Percentiles rank a stretch among this genome's conserved stretches.
Evolutionary conservation across 2,888 invertebrate species (phyloP).

Genomic region (Seira ritae): DNA sequence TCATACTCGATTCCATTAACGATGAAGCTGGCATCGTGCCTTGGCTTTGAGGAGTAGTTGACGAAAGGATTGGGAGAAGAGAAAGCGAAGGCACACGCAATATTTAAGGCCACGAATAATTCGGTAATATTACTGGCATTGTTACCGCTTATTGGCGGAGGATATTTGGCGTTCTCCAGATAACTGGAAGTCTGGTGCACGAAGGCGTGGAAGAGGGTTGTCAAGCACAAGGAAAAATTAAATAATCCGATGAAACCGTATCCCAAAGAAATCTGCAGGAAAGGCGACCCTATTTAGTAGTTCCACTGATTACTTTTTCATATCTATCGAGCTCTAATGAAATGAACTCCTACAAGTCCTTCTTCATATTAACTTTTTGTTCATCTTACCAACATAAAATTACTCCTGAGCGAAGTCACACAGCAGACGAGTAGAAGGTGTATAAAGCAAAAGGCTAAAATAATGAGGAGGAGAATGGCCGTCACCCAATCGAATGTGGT

Average conservation of each 20-base stretch:
- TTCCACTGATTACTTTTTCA: conserved; percentile 13
- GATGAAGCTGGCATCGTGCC: background rate
- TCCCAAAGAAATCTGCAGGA: conserved; percentile 48
- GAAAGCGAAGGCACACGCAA: conserved; percentile 37
- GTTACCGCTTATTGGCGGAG: conserved; percentile 12
- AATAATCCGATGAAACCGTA: conserved; percentile 40
- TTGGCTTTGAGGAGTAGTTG: background rate
- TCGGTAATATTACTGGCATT: background rate
- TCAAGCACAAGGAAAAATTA: conserved; percentile 21
- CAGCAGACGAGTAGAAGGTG: conserved; percentile 4
- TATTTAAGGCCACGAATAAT: conserved; percentile 6
- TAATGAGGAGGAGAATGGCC: background rate
- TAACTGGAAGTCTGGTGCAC: conserved; percentile 37
- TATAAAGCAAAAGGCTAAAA: background rate
- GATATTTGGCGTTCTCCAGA: conserved; percentile 20
- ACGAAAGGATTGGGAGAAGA: conserved; percentile 4
- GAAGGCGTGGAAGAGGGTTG: conserved; percentile 42
- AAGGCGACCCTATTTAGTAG: conserved; percentile 40
- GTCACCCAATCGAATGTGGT: background rate
- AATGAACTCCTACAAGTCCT: background rate
- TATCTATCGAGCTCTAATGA: no score
- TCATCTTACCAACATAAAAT: conserved; percentile 32
- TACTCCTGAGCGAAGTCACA: background rate
- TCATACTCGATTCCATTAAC: conserved; percentile 13
- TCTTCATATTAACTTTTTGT: background rate